phyloP scores from a whole-genome alignment of 2,113 vertebrate species.

The Spea multiplicata region DNA sequence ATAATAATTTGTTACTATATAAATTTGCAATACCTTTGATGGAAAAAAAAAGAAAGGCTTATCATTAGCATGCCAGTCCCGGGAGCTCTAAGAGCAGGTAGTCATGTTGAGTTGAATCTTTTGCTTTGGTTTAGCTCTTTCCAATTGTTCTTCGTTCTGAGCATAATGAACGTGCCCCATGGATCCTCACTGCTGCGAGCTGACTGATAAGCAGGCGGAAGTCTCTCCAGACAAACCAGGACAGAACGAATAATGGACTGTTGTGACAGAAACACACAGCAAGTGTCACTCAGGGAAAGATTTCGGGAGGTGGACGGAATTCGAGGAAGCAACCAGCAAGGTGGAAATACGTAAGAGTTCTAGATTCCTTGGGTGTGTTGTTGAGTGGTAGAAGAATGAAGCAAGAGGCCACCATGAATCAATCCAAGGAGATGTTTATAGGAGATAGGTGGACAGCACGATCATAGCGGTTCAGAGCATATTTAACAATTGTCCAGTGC shows the following conservation, averaged over 20 bases:
- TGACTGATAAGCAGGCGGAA: conserved; percentile 31
- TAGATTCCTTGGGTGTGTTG: background rate
- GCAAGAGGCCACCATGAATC: background rate
- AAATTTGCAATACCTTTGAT: background rate
- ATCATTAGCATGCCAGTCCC: conserved; percentile 19
- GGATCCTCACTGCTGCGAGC: conserved; percentile 23
- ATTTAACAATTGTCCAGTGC: too few relatives aligned
- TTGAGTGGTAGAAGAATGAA: background rate
- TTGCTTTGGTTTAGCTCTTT: conserved; percentile 12
- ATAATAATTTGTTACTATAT: too few relatives aligned
- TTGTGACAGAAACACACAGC: conserved; percentile 6
- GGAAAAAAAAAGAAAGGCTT: background rate
- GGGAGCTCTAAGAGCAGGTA: conserved; percentile 22
- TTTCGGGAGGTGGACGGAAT: background rate
- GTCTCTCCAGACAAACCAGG: conserved; percentile 13
- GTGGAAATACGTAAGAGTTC: background rate
- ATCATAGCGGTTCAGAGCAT: too few relatives aligned
- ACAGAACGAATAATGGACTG: conserved; percentile 28
- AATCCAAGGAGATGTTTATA: background rate
- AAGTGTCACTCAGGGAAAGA: background rate
- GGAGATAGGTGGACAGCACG: background rate
- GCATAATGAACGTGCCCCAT: conserved; percentile 36
- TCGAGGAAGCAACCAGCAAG: background rate
- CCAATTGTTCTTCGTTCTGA: conserved; percentile 32
- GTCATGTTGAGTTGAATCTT: conserved; percentile 9